phyloP scores from a whole-genome alignment of 2,888 invertebrate genomes.

The Dryobota labecula region DNA sequence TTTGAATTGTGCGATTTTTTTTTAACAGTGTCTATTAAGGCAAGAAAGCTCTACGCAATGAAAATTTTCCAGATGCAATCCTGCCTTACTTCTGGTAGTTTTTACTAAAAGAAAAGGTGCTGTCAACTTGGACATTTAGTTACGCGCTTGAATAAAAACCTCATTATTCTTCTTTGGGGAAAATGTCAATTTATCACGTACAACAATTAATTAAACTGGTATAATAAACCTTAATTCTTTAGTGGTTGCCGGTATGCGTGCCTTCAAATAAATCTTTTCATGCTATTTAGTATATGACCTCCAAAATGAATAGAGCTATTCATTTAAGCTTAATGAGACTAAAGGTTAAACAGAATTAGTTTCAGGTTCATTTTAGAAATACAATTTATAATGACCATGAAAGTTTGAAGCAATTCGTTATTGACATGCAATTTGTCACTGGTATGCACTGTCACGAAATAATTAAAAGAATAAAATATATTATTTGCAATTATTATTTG shows the following conservation, averaged over 20 bases:
- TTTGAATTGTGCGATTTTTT: too few species aligned
- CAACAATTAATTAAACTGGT: neutral
- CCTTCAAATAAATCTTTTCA: constrained; percentile 23
- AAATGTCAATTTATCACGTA: constrained; percentile 7
- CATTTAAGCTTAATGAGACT: constrained; percentile 27
- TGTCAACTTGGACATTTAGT: neutral
- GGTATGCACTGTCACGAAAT: constrained; percentile 42
- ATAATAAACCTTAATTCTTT: neutral
- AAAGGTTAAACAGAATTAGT: constrained; percentile 46
- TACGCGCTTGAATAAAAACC: neutral
- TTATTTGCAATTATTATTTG: neutral
- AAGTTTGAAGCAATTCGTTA: constrained; percentile 38
- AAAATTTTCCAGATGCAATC: neutral
- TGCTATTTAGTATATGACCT: constrained; percentile 41
- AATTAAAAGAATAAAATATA: neutral
- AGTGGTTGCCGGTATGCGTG: constrained; percentile 9
- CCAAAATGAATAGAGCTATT: constrained; percentile 33
- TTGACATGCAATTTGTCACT: constrained; percentile 49
- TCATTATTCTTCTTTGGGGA: neutral
- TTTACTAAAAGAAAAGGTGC: neutral
- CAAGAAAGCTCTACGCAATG: neutral
- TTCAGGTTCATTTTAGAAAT: constrained; percentile 47
- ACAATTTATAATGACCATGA: constrained; percentile 56
- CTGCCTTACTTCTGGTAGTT: neutral
- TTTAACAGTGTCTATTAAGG: neutral